Base-by-base conservation (phyloP, 1,140 invertebrate species). In the Euwallacea similis region DNA sequence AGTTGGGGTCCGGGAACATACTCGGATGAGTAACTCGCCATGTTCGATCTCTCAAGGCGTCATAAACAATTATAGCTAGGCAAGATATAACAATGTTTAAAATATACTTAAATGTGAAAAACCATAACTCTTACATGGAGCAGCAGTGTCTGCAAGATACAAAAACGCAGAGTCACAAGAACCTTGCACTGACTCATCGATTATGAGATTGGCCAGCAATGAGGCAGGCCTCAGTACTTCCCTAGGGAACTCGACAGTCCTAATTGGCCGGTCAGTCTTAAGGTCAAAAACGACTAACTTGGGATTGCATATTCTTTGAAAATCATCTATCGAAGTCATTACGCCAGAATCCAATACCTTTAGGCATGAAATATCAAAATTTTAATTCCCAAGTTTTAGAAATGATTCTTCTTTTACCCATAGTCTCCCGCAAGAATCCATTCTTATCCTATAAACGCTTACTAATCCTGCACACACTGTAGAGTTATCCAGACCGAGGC, bases 1-100 rank as follows among this genome's bases (percentile, higher is more conserved):
- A 87, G 79, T 93, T 88, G 0, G 91, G 91, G 83, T 93, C 87
- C 0, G 92, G 92, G 78, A 90, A 91, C 91, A 94, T 93, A 42
- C 88, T 87, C 0, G 91, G 87, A 79, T 93, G 91, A 3, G 87
- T 84, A 0, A 91, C 81, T 58, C 92, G 84, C 91, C 92, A 93
- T 11, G 91, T 90, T 54, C 86, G 87, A 75, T 92, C 90, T 33
- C 85, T 86, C 2, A 84, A 80, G 11, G 86, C 87, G 76, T 94
- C 91, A 71, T 91, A 91, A 0, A 93, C 88, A 6, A 93, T 83
- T 10, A 94, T 84, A 56, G 87, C 89, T 90, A 59, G 70, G 66
- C 54, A 43, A 6, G 7, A 46, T 59, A 46, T 42, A 42, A 63
- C 16, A 70, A 54, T 33, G 9, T 4, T 66, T 13, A 61, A 72